Percentiles rank a stretch among this genome's conserved stretches.
Evolutionary conservation across 2,113 vertebrate species (phyloP).

Genomic region (Sinosuthora webbiana): DNA sequence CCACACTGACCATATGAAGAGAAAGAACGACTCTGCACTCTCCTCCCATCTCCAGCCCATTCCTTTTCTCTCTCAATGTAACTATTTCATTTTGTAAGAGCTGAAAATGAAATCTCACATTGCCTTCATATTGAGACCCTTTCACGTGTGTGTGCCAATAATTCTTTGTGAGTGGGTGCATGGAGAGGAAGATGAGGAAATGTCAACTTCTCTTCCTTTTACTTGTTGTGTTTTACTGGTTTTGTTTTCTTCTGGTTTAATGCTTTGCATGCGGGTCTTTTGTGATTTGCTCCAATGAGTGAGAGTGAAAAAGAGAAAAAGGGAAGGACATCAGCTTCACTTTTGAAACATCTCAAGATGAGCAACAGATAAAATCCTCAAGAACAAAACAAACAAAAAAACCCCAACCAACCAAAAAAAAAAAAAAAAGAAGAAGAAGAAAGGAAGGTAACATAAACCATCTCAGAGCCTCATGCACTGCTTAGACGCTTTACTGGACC

Average conservation of each 20-base stretch:
- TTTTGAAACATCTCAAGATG: not conserved
- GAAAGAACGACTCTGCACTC: conserved; percentile 37
- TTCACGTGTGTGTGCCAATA: not conserved
- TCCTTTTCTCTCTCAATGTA: not conserved
- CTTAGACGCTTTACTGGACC: not conserved
- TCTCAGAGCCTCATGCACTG: not conserved
- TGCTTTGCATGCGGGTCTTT: not conserved
- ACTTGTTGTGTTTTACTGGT: not conserved
- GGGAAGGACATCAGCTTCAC: not conserved
- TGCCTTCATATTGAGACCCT: not conserved
- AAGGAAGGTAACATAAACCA: not conserved
- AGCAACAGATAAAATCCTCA: not conserved
- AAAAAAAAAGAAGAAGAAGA: accelerated
- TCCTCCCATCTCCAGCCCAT: not conserved
- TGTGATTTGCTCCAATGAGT: not conserved
- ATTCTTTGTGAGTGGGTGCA: not conserved
- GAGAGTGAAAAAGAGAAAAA: conserved; percentile 33
- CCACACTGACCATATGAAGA: conserved; percentile 2
- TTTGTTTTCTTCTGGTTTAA: not conserved
- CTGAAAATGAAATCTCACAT: not conserved
- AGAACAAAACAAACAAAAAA: not conserved
- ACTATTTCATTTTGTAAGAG: not conserved
- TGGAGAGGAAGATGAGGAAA: not conserved
- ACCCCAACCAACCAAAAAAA: not conserved
- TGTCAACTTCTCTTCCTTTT: not conserved